Percentiles rank a stretch among this genome's conserved stretches.
Evolutionary conservation across 1,140 invertebrate genomes (phyloP).

Genomic region (Bradynema listronoti): DNA sequence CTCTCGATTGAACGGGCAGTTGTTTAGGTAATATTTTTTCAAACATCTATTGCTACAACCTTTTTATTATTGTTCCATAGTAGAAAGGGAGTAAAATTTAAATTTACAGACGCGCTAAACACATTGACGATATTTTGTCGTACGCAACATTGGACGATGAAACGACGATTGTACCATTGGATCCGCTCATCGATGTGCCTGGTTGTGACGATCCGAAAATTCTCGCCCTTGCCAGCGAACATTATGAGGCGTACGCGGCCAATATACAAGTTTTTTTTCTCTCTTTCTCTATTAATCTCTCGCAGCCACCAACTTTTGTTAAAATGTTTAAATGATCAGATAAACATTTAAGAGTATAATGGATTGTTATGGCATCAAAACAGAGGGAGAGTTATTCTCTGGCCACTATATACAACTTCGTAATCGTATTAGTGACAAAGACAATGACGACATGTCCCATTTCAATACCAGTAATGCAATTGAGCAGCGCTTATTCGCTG

Average conservation of each 20-base stretch:
- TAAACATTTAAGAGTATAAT: slow-evolving; percentile 47
- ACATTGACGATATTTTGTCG: slow-evolving; percentile 36
- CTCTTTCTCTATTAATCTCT: not conserved
- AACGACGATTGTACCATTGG: slow-evolving; percentile 15
- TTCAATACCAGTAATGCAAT: slow-evolving; percentile 37
- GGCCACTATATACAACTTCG: slow-evolving; percentile 28
- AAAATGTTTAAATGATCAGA: not conserved
- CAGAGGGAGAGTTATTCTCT: slow-evolving; percentile 47
- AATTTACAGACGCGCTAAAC: slow-evolving; percentile 34
- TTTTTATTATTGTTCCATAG: not conserved
- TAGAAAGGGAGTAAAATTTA: not conserved
- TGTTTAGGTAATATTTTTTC: slow-evolving; percentile 37
- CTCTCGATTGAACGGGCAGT: slow-evolving; percentile 43
- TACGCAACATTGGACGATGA: slow-evolving; percentile 28
- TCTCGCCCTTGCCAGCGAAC: slow-evolving; percentile 20
- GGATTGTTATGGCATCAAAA: slow-evolving; percentile 47
- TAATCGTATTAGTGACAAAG: slow-evolving; percentile 37
- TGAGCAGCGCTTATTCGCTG: slow-evolving; percentile 31
- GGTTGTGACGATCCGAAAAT: slow-evolving; percentile 13
- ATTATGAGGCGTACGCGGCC: slow-evolving; percentile 29
- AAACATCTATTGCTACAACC: not conserved
- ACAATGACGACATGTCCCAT: slow-evolving; percentile 35
- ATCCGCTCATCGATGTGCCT: slow-evolving; percentile 5
- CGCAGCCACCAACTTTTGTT: not conserved
- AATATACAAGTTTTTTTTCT: slow-evolving; percentile 22